These are phyloP conservation scores for Platysteira castanea DNA, from an alignment of 2,113 vertebrate genomes.

Conservation along the genomic window DNA sequence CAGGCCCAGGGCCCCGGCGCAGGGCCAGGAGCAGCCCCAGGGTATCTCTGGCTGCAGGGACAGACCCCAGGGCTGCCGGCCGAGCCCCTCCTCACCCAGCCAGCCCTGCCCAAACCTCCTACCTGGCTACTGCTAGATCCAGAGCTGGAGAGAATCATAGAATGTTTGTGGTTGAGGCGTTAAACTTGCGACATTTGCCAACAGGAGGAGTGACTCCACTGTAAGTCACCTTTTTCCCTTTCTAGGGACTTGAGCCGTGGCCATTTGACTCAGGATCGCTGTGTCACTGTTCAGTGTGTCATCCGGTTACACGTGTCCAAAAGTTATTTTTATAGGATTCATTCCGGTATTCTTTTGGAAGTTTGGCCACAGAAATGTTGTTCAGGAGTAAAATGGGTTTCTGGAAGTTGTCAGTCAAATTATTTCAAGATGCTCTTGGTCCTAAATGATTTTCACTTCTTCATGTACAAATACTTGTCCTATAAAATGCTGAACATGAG, in stretches of 20 bases:
- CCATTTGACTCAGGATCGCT: conserved; percentile 46
- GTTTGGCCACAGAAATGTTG: background rate
- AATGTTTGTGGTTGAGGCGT: background rate
- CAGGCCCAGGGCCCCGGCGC: background rate
- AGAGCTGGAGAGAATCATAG: background rate
- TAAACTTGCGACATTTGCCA: background rate
- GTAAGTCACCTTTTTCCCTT: background rate
- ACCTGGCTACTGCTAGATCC: background rate
- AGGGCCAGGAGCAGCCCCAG: background rate
- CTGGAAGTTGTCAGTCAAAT: conserved; percentile 36
- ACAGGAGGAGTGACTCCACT: background rate
- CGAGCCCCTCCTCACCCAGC: background rate
- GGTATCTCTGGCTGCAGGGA: background rate
- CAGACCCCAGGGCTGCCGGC: background rate
- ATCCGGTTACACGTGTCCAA: background rate
- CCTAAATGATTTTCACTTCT: background rate
- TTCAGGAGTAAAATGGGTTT: conserved; percentile 41
- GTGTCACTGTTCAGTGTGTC: background rate
- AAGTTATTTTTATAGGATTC: conserved; percentile 10
- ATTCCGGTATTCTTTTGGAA: conserved; percentile 10
- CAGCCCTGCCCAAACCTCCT: background rate
- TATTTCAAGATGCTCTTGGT: conserved; percentile 39
- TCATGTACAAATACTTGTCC: background rate
- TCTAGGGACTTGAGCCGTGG: background rate
- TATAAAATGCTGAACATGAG: background rate